These are phyloP conservation scores for Caenorhabditis drosophilae DNA, from an alignment of 2,888 invertebrate species.

Conservation along the genomic window DNA sequence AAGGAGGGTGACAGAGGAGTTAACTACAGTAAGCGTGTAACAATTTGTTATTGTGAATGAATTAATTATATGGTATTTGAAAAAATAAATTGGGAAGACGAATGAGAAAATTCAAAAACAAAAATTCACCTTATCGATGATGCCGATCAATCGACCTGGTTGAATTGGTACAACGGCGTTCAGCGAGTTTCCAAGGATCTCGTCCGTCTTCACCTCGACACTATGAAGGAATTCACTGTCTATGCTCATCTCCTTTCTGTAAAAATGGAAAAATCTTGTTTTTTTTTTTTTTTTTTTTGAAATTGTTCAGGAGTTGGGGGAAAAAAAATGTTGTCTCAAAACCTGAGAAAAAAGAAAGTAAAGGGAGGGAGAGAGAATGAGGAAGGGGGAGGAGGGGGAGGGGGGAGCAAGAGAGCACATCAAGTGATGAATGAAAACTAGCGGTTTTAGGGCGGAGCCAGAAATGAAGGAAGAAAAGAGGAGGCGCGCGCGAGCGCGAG, in stretches of 20 bases:
- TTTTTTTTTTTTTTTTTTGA: too few species aligned
- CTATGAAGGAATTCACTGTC: slow-evolving; percentile 60
- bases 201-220: slow-evolving; percentile 55
- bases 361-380: background rate
- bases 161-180: slow-evolving; percentile 39
- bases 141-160: slow-evolving; percentile 57
- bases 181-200: slow-evolving; percentile 34
- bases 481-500: too few species aligned
- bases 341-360: background rate
- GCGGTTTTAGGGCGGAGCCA: too few species aligned
- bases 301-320: background rate
- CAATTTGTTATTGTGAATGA: background rate
- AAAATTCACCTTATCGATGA: slow-evolving; percentile 48
- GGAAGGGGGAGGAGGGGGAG: too few species aligned
- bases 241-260: too few species aligned
- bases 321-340: background rate
- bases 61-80: background rate
- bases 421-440: too few species aligned
- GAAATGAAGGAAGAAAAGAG: too few species aligned
- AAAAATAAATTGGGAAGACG: slow-evolving; percentile 8
- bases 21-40: background rate
- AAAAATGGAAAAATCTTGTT: too few species aligned
- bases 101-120: background rate
- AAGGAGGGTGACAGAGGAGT: slow-evolving; percentile 1
- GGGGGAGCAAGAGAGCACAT: too few species aligned